Conservation (phyloP, 2,113 vertebrate genomes). For the Gobio gobio region DNA sequence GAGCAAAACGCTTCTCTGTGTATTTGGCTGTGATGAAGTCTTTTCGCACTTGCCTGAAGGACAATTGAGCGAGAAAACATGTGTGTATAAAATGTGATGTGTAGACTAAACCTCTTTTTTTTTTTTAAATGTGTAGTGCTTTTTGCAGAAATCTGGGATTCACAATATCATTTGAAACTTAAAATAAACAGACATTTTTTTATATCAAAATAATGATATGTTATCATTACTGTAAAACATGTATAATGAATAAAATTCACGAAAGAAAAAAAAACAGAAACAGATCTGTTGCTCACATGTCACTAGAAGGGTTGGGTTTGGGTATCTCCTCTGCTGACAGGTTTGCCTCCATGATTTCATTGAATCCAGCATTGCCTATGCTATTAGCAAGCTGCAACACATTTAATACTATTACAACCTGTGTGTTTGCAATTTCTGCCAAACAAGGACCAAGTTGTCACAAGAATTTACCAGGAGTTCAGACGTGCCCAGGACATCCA, state of each 20-base stretch:
- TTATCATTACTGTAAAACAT: background rate
- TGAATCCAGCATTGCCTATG: constrained; percentile 94
- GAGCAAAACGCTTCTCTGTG: constrained; percentile 87
- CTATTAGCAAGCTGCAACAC: constrained; percentile 91
- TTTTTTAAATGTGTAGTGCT: no score
- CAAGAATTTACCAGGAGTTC: constrained; percentile 88
- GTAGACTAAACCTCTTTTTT: background rate
- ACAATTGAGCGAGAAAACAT: background rate
- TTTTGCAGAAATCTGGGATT: no score
- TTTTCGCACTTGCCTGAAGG: constrained; percentile 88
- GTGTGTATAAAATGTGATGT: background rate
- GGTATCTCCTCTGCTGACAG: constrained; percentile 79
- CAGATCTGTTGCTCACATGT: constrained; percentile 84
- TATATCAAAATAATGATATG: no score
- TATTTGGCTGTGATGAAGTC: constrained; percentile 97
- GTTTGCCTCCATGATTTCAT: constrained; percentile 94
- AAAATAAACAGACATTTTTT: no score
- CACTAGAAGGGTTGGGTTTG: constrained; percentile 88
- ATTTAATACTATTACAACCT: constrained; percentile 6
- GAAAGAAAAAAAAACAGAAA: background rate
- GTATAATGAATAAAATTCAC: background rate
- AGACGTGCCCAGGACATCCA: constrained; percentile 95
- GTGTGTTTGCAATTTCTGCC: background rate
- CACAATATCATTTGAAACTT: background rate
- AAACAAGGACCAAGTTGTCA: constrained; percentile 8